phyloP scores from a whole-genome alignment of 2,888 invertebrate genomes.

The Junonia oenone region DNA sequence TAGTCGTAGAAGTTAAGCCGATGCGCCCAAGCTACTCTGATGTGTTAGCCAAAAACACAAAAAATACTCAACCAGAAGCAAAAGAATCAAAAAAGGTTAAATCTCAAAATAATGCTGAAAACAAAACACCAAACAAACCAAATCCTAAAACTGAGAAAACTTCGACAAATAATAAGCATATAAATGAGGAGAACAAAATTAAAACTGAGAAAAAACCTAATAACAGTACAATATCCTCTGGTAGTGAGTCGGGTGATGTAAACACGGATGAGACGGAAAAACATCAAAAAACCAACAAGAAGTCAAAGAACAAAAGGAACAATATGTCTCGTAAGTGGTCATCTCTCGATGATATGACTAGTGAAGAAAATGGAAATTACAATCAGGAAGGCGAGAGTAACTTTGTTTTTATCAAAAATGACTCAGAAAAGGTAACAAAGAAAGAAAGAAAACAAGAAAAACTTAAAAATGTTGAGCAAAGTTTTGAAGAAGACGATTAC shows the following conservation, averaged over 20 bases:
- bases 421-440: constrained; percentile 56
- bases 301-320: constrained; percentile 64
- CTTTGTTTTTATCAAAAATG: constrained; percentile 68
- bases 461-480: constrained; percentile 48
- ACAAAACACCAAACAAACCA: constrained; percentile 56
- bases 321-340: constrained; percentile 80
- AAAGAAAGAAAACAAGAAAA: constrained; percentile 63
- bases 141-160: constrained; percentile 61
- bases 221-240: constrained; percentile 61
- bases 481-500: constrained; percentile 48
- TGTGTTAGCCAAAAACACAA: constrained; percentile 85
- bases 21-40: constrained; percentile 93
- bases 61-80: constrained; percentile 69
- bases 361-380: constrained; percentile 53
- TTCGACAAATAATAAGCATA: constrained; percentile 41
- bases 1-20: constrained; percentile 91
- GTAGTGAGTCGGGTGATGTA: constrained; percentile 72
- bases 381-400: constrained; percentile 60
- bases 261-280: constrained; percentile 66
- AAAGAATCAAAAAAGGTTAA: constrained; percentile 68
- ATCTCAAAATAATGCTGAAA: constrained; percentile 59
- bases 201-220: constrained; percentile 61
- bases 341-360: constrained; percentile 76
- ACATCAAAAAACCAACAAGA: constrained; percentile 57
- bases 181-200: constrained; percentile 54